These are phyloP conservation scores for Liposcelis brunnea DNA, from an alignment of 2,888 invertebrate species.

Conservation along the genomic window DNA sequence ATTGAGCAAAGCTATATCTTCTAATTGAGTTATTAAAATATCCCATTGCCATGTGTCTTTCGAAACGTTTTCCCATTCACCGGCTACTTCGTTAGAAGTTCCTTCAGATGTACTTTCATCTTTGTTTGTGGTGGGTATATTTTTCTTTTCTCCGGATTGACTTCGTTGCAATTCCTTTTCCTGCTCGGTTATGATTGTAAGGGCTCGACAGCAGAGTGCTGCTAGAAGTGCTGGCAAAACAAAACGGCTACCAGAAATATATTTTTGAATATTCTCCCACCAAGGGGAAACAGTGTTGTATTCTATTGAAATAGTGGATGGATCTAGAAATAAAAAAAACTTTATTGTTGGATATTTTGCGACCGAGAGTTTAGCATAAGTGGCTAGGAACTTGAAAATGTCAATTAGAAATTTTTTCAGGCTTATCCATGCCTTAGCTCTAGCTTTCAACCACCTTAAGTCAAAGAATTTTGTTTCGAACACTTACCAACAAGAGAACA, in stretches of 20 bases:
- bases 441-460: too few relatives aligned
- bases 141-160: not conserved
- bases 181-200: slow-evolving; percentile 37
- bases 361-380: not conserved
- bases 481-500: slow-evolving; percentile 39
- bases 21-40: slow-evolving; percentile 68
- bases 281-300: slow-evolving; percentile 57
- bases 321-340: not conserved
- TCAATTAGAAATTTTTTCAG: too few relatives aligned
- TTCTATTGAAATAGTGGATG: slow-evolving; percentile 26
- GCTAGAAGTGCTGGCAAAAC: slow-evolving; percentile 64
- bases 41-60: slow-evolving; percentile 79
- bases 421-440: too few relatives aligned
- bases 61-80: slow-evolving; percentile 70
- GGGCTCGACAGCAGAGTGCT: slow-evolving; percentile 65
- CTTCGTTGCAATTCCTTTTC: slow-evolving; percentile 22
- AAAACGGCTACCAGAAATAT: slow-evolving; percentile 52
- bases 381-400: too few relatives aligned
- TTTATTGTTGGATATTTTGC: not conserved
- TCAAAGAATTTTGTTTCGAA: not conserved
- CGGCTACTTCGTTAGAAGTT: slow-evolving; percentile 23
- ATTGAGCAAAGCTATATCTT: slow-evolving; percentile 69
- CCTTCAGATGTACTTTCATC: slow-evolving; percentile 4
- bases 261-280: slow-evolving; percentile 64
- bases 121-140: too few relatives aligned